A percentile compares a stretch with the other conserved stretches of the same genome.
These are phyloP conservation scores for Tethea ocularis DNA, from an alignment of 2,888 invertebrate genomes.

Conservation along the genomic window DNA sequence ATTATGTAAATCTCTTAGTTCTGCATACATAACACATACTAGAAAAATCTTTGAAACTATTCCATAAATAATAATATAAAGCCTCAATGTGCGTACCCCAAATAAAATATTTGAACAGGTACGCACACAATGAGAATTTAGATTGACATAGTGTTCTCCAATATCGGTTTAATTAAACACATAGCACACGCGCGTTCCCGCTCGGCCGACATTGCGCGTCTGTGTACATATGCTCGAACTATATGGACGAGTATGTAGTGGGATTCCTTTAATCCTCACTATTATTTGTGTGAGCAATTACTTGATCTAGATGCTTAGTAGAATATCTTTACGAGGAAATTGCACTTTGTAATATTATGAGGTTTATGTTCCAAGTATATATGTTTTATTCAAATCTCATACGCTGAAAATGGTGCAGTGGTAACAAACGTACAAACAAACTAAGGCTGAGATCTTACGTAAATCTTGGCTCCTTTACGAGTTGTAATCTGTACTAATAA, in stretches of 20 bases:
- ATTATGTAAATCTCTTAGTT: too few relatives aligned
- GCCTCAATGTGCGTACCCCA: background rate
- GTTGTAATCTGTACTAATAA: too few relatives aligned
- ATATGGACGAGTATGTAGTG: background rate
- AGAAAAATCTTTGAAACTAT: background rate
- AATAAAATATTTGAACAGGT: background rate
- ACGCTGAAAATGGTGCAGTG: too few relatives aligned
- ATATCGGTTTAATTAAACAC: background rate
- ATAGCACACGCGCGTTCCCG: background rate
- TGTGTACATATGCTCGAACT: background rate
- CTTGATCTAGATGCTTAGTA: background rate
- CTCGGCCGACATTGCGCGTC: background rate
- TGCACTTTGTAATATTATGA: background rate
- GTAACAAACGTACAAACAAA: too few relatives aligned
- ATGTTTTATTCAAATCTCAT: too few relatives aligned
- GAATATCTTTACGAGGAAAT: background rate
- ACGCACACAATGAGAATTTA: background rate
- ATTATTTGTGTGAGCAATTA: constrained; percentile 1
- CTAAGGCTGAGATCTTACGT: too few relatives aligned
- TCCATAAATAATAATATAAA: background rate
- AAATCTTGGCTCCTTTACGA: too few relatives aligned
- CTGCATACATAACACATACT: background rate
- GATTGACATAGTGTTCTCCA: constrained; percentile 3
- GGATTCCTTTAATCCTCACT: background rate
- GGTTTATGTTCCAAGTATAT: background rate